Conservation (phyloP, 2,113 vertebrate species). For the Cottus gobio region DNA sequence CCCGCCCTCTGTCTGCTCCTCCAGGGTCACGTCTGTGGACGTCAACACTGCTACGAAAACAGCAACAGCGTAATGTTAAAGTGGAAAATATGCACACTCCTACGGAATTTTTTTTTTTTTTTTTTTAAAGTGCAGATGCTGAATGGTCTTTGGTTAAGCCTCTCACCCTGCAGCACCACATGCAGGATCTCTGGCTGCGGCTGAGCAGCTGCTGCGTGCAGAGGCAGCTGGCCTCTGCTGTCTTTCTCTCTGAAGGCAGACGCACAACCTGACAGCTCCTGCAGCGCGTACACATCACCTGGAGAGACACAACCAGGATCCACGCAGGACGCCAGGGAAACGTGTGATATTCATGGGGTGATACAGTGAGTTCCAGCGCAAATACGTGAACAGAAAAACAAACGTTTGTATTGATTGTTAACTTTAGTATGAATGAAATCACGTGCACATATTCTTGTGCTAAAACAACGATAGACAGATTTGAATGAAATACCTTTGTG, state of each 20-base stretch:
- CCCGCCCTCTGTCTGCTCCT: slow-evolving; percentile 86
- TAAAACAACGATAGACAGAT: neutral
- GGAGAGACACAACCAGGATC: slow-evolving; percentile 22
- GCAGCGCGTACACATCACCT: slow-evolving; percentile 85
- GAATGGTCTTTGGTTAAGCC: neutral
- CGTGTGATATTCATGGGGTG: neutral
- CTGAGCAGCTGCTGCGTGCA: slow-evolving; percentile 84
- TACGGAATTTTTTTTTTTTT: too few relatives aligned
- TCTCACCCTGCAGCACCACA: slow-evolving; percentile 85
- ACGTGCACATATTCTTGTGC: neutral
- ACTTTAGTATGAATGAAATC: neutral
- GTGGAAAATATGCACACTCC: neutral
- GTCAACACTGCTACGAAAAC: slow-evolving; percentile 48
- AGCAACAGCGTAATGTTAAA: neutral
- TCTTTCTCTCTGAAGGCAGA: slow-evolving; percentile 86
- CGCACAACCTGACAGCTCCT: slow-evolving; percentile 74
- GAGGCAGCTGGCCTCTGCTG: slow-evolving; percentile 84
- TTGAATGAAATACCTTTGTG: slow-evolving; percentile 79
- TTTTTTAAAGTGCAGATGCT: neutral
- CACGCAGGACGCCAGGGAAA: neutral
- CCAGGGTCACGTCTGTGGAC: slow-evolving; percentile 82
- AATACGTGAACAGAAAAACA: neutral
- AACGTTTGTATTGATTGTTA: neutral
- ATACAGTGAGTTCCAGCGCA: neutral
- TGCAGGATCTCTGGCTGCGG: slow-evolving; percentile 82